Conservation (phyloP, 2,113 vertebrate genomes). For the Nansenia antarctica region DNA sequence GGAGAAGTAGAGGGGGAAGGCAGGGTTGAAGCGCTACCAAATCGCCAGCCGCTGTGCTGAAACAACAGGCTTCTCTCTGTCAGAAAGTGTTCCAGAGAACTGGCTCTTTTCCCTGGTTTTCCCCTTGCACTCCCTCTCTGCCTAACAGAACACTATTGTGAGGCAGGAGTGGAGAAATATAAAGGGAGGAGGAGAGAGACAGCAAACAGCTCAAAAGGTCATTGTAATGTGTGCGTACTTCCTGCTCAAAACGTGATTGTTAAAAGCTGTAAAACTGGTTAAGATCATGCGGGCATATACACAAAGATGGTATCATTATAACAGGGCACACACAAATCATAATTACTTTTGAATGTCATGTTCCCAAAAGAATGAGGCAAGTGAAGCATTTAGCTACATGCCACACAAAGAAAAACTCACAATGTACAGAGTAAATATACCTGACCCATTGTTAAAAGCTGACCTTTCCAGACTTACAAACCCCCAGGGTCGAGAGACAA, state of each 20-base stretch:
- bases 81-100: slow-evolving; percentile 75
- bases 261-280: slow-evolving; percentile 78
- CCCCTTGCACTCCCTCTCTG: slow-evolving; percentile 45
- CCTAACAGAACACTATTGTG: slow-evolving; percentile 75
- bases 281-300: slow-evolving; percentile 60
- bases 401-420: slow-evolving; percentile 61
- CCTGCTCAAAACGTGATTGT: slow-evolving; percentile 77
- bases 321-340: slow-evolving; percentile 24
- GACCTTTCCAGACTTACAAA: slow-evolving; percentile 65
- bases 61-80: slow-evolving; percentile 84
- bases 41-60: slow-evolving; percentile 81
- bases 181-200: slow-evolving; percentile 33
- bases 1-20: slow-evolving; percentile 7
- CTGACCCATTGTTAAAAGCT: slow-evolving; percentile 65
- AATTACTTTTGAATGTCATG: slow-evolving; percentile 52
- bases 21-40: slow-evolving; percentile 78
- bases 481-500: slow-evolving; percentile 34
- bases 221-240: slow-evolving; percentile 75
- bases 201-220: slow-evolving; percentile 72
- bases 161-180: slow-evolving; percentile 52
- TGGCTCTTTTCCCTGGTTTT: slow-evolving; percentile 65
- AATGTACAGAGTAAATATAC: slow-evolving; percentile 66
- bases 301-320: slow-evolving; percentile 72
- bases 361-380: slow-evolving; percentile 21
- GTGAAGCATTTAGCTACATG: not conserved